Evolutionary conservation across 37 sponge, comb jelly and placozoan genomes (phyloP), one percentile per base, ranked within the genome.

Genomic region (Mnemiopsis leidyi): DNA sequence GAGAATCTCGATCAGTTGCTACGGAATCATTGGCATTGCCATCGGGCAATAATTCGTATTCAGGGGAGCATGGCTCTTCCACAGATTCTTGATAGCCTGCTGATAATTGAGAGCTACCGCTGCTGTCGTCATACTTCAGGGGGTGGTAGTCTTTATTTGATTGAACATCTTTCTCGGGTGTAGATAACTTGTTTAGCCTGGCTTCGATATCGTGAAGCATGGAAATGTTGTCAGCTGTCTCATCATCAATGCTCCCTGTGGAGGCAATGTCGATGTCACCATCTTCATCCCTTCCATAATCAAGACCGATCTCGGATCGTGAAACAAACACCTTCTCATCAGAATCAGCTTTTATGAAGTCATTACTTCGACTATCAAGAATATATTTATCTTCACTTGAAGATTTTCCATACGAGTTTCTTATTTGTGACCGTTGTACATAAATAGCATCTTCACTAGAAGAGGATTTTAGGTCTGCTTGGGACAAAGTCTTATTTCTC

Each of bases 171-270:
- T 31, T 37, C 20, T 5, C 61, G 9, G 90, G 30, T 29, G 25
- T 23, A 33, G 90, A 85, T 29, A 85, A 38, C 29, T 85, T 38
- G 9, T 16, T 85, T 16, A 85, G 36, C 61, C 90, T 38, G 9
- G 40, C 61, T 26, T 85, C 90, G 5, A 85, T 38, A 85, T 85
- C 48, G 0, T n/a, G 61, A 0, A 85, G 30, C 90, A 85, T 85
- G 26, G 36, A 25, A 29, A 85, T 85, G 35, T 85, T 85, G 13
- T 85, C 90, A 0, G 39, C 39, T 0, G 90, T 85, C 23, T 85
- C 90, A 39, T 85, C 90, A 85, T 23, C 25, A 35, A 85, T 9
- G 90, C 90, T 85, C 1, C 61, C 90, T 24, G 61, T 23, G 3
- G 61, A 0, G 39, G 61, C 23, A 5, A 29, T 28, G n/a, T 18